Percentiles rank a stretch among this genome's conserved stretches.
phyloP scores from a whole-genome alignment of 64 coral and sea anemone genomes.

The Dendronephthya gigantea region DNA sequence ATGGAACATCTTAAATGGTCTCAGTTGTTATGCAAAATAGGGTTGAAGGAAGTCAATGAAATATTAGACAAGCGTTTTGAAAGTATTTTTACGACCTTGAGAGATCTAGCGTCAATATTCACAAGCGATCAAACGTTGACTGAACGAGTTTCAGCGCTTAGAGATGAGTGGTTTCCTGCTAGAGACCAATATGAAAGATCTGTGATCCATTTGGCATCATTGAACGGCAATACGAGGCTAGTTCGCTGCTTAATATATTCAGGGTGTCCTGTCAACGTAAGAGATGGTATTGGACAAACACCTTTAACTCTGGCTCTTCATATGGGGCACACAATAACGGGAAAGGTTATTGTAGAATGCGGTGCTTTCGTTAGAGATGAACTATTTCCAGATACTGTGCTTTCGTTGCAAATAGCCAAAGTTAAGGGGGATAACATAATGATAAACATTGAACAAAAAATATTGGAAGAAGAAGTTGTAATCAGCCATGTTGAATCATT shows the following conservation, averaged over 20 bases:
- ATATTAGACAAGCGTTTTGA: too few relatives aligned
- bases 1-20: too few relatives aligned
- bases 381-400: not conserved
- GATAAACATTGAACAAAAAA: not conserved
- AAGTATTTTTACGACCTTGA: too few relatives aligned
- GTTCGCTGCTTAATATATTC: not conserved
- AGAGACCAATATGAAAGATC: not conserved
- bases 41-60: too few relatives aligned
- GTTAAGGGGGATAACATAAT: not conserved
- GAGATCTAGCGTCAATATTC: too few relatives aligned
- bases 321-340: not conserved
- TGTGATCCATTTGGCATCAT: not conserved
- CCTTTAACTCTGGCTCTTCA: not conserved
- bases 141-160: not conserved
- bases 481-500: not conserved
- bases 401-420: not conserved
- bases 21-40: too few relatives aligned
- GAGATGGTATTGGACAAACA: slow-evolving; percentile 6
- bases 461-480: not conserved
- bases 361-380: not conserved
- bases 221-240: not conserved
- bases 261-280: not conserved
- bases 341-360: not conserved
- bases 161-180: not conserved
- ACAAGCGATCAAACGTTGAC: not conserved